phyloP scores from a whole-genome alignment of 2,888 invertebrate genomes.

The Xestia c-nigrum region DNA sequence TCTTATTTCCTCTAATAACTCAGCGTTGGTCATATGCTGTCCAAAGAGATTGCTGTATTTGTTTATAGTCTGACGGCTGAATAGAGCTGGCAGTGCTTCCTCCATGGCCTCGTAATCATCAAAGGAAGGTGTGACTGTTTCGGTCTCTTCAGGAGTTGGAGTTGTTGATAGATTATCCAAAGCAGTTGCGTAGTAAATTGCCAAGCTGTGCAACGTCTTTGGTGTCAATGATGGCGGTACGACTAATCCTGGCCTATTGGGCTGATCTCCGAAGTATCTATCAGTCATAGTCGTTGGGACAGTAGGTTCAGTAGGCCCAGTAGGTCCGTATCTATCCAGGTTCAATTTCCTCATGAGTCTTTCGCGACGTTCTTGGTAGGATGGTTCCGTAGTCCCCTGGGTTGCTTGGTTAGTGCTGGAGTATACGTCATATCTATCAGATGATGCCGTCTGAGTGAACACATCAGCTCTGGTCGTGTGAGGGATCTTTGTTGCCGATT shows the following conservation, averaged over 20 bases:
- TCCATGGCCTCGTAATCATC: conserved; percentile 84
- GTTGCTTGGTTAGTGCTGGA: conserved; percentile 72
- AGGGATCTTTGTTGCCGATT: conserved; percentile 86
- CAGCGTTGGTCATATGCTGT: conserved; percentile 78
- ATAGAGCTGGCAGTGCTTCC: conserved; percentile 90
- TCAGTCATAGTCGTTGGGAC: conserved; percentile 84
- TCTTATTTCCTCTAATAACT: conserved; percentile 83
- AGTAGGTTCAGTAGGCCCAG: conserved; percentile 87
- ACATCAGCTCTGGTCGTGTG: conserved; percentile 75
- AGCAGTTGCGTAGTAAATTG: conserved; percentile 94
- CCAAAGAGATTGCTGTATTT: conserved; percentile 90
- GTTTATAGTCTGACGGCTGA: conserved; percentile 93
- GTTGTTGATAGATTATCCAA: conserved; percentile 90
- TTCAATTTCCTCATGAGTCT: conserved; percentile 93
- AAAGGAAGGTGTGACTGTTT: conserved; percentile 77
- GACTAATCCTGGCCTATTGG: conserved; percentile 91
- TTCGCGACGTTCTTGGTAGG: conserved; percentile 92
- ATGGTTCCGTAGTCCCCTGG: conserved; percentile 79
- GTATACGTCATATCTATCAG: conserved; percentile 77
- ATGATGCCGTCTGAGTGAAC: conserved; percentile 75
- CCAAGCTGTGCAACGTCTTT: conserved; percentile 94
- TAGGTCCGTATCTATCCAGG: conserved; percentile 86
- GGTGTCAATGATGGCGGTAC: conserved; percentile 94
- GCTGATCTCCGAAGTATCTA: conserved; percentile 85
- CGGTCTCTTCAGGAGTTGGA: conserved; percentile 78